Base-by-base conservation (phyloP, 92 coral and sea anemone genomes). In the Porites lobata region DNA sequence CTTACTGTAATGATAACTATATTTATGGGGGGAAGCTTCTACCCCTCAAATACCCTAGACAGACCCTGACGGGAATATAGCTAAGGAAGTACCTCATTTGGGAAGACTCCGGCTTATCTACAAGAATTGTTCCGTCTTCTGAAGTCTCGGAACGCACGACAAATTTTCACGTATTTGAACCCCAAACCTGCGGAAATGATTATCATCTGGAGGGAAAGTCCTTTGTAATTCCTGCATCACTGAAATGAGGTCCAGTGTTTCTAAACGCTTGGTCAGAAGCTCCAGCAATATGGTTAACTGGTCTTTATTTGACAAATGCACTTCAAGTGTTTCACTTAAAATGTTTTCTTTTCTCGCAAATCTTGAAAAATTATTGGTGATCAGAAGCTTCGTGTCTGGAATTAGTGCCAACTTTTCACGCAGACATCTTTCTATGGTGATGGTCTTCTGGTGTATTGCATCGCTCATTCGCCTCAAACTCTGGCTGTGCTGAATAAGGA, bases 191-290 rank as follows among this genome's bases (percentile, higher is more conserved):
- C 9, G 13, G 22, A 47, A 67, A 47, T 9, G 1, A 9, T 67
- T 67, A 3, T 21, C 50, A 38, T 67, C 13, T 38, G 26, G 2
- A 11, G 72, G 15, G 22, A 67, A 6, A 9, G 77, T 72, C 59
- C 77, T 72, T 72, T 43, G 54, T 10, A 72, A 47, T 57, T 72
- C 77, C 32, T 38, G 20, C 59, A 72, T 72, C 26, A 72, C 32
- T 17, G 77, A 17, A 20, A 72, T 47, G 54, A 72, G 59, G 26
- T 72, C 59, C 24, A 72, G 18, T 17, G 77, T 10, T 57, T 38
- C 20, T 57, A 50, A 72, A 9, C 77, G 77, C 18, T 50, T 72
- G 57, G 10, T 47, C 12, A 72, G 77, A 51, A 72, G 19, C 59
- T 72, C 59, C 47, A 67, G 38, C 47, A 67, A 22, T 11, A 50